Evolutionary conservation across 2,797 vertebrate genomes (phyloP).

Genomic region (Poeciliopsis paucimaculata): DNA sequence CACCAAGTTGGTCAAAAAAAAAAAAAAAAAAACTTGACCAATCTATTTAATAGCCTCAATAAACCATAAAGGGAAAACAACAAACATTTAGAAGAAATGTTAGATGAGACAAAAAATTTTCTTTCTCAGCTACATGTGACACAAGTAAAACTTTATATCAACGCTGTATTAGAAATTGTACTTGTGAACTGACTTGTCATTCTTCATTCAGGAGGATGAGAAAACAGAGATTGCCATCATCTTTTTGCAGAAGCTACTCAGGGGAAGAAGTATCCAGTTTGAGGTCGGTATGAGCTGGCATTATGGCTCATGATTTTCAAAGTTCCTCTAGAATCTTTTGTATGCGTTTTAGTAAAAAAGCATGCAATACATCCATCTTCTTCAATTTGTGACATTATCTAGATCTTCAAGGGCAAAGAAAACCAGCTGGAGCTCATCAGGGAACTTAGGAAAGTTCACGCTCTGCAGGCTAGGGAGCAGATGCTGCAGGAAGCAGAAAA

Average conservation of each 20-base stretch:
- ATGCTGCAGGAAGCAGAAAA: conserved; percentile 81
- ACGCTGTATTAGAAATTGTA: neutral
- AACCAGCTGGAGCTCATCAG: conserved; percentile 85
- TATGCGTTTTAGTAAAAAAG: conserved; percentile 1
- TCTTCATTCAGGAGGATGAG: conserved; percentile 84
- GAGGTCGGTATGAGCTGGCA: conserved; percentile 75
- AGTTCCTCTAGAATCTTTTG: neutral
- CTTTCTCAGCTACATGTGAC: neutral
- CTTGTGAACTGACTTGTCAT: conserved; percentile 1
- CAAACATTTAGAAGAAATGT: neutral
- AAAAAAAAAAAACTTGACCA: neutral
- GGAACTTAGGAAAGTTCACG: conserved; percentile 86
- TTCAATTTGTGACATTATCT: conserved; percentile 8
- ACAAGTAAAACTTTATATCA: neutral
- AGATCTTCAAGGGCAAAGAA: conserved; percentile 92
- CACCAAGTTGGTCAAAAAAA: neutral
- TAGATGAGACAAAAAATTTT: neutral
- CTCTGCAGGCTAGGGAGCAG: conserved; percentile 84
- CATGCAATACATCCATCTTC: neutral
- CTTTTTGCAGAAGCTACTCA: conserved; percentile 88
- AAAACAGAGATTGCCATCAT: conserved; percentile 88
- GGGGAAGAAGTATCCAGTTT: conserved; percentile 88
- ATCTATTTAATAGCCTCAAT: neutral
- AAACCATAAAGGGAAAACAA: neutral
- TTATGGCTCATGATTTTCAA: neutral